phyloP scores from a whole-genome alignment of 2,888 invertebrate species.

The Colletes collaris region DNA sequence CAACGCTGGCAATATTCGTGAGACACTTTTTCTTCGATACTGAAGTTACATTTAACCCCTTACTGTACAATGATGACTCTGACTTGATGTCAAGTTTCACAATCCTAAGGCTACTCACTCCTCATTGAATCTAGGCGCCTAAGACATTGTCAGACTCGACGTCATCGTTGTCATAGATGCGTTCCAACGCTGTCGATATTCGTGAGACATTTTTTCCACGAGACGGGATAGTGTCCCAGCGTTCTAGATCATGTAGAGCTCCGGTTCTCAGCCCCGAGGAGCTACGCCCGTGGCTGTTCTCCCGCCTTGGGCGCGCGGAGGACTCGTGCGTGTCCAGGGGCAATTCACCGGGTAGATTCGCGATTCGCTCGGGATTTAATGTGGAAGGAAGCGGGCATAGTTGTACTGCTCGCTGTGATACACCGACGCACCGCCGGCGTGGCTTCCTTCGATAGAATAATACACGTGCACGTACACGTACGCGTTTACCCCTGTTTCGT shows the following conservation, averaged over 20 bases:
- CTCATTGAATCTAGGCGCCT: too few species aligned
- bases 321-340: conserved; percentile 75
- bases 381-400: conserved; percentile 77
- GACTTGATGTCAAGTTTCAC: too few species aligned
- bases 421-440: conserved; percentile 53
- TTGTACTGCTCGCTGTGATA: conserved; percentile 69
- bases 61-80: too few species aligned
- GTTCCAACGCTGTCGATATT: too few species aligned
- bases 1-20: too few species aligned
- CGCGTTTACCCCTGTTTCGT: conserved; percentile 25
- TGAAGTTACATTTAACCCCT: too few species aligned
- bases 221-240: too few species aligned
- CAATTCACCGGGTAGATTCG: conserved; percentile 76
- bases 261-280: conserved; percentile 49
- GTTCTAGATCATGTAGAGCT: not conserved
- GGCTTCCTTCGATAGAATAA: conserved; percentile 50
- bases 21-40: too few species aligned
- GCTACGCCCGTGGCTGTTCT: conserved; percentile 33
- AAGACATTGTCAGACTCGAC: too few species aligned
- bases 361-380: conserved; percentile 76
- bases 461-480: conserved; percentile 2
- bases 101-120: too few species aligned
- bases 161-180: too few species aligned
- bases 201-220: too few species aligned
- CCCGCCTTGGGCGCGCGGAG: conserved; percentile 22